These are phyloP conservation scores for Pterois miles DNA, from an alignment of 2,797 vertebrate species.

Conservation along the genomic window DNA sequence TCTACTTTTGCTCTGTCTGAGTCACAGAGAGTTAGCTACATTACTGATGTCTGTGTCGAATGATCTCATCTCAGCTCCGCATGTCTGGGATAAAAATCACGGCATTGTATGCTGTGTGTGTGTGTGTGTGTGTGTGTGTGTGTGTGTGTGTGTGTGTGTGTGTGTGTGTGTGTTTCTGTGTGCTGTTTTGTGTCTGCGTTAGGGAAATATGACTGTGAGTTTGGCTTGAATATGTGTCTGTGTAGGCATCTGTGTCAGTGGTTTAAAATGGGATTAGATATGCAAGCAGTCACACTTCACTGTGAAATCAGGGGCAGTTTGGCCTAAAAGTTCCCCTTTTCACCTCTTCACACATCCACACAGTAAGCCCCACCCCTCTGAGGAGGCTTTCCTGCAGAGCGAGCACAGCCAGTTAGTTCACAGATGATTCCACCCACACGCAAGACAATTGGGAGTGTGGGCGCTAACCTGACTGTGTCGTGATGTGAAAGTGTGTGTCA, in stretches of 20 bases:
- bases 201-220: background rate
- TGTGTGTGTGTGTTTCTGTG: background rate
- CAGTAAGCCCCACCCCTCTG: constrained; percentile 38
- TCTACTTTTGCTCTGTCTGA: constrained; percentile 20
- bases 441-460: constrained; percentile 52
- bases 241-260: background rate
- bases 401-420: constrained; percentile 78
- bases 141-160: background rate
- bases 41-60: constrained; percentile 47
- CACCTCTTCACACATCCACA: constrained; percentile 24
- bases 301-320: constrained; percentile 33
- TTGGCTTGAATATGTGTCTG: background rate
- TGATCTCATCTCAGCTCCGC: constrained; percentile 59
- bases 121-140: too few species aligned
- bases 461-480: constrained; percentile 46
- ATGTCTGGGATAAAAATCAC: constrained; percentile 44
- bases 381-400: constrained; percentile 69
- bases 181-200: constrained; percentile 16
- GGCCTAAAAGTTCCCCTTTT: constrained; percentile 3
- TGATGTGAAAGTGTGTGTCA: constrained; percentile 49
- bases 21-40: constrained; percentile 36
- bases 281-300: constrained; percentile 11
- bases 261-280: background rate
- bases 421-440: constrained; percentile 64
- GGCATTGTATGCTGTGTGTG: background rate